Evolutionary conservation across 2,797 vertebrate genomes (phyloP).

Genomic region (Macrochelys suwanniensis): DNA sequence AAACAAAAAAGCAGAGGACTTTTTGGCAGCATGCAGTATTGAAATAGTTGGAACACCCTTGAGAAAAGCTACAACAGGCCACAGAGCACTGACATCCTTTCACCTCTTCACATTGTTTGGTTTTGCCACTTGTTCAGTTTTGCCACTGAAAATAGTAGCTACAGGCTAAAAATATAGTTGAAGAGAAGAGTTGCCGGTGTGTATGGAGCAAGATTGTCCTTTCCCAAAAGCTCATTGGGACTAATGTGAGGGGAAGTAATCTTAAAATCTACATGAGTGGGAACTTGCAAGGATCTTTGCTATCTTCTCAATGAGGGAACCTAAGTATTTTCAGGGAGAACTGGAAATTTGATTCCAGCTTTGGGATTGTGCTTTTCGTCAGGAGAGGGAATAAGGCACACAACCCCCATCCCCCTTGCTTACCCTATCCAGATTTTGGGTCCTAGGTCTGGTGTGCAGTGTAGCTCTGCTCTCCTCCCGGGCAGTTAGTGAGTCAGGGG

Average conservation of each 20-base stretch:
- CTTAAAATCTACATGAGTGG: rapidly evolving
- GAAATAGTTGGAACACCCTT: background rate
- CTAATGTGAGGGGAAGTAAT: background rate
- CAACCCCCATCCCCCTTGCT: rapidly evolving
- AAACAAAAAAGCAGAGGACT: background rate
- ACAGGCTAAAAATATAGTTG: rapidly evolving
- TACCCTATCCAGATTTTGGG: background rate
- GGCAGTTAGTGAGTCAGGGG: background rate
- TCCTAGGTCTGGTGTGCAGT: background rate
- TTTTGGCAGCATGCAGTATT: background rate
- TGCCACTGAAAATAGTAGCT: background rate
- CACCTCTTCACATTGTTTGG: background rate
- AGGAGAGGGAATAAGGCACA: background rate
- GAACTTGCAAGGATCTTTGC: background rate
- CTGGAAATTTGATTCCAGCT: rapidly evolving
- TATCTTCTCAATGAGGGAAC: background rate
- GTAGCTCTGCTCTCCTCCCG: background rate
- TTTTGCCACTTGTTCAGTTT: background rate
- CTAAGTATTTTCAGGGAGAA: background rate
- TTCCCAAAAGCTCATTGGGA: background rate
- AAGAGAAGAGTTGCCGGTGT: background rate
- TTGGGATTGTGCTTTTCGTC: rapidly evolving
- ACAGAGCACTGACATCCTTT: background rate
- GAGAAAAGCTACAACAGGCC: background rate
- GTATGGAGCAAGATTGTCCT: background rate